Evolutionary conservation across 2,113 vertebrate species (phyloP), one percentile per base, ranked within the genome.

Genomic region (Chionodraco myersi): DNA sequence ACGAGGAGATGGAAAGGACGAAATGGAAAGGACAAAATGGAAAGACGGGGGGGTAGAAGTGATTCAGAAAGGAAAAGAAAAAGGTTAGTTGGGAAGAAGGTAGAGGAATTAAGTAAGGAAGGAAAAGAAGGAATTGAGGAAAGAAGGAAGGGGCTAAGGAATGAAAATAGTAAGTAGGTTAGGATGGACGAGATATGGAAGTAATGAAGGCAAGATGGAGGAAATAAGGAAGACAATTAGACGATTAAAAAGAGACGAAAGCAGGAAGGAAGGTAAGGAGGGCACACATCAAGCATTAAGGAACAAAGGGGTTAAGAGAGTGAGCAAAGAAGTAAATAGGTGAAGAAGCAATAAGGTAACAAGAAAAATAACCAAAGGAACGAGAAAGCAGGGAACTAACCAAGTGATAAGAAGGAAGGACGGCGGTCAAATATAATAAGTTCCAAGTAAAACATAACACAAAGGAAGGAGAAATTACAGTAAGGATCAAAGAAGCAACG

Each of bases 1-100:
- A 69, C 54, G 44, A 51, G 41, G 44, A n/a, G 45, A 86, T 8
- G 6, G 23, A 36, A 68, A 58, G 23, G 66, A 71, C 5, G 6
- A 3, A 63, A 71, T 26, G 45, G 41, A 34, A 65, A 66, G 16
- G 66, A 71, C 5, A 4, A 3, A 63, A 71, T 26, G 45, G 41
- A 34, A 65, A 66, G 16, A 30, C 26, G 3, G 26, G 13, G 44
- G 36, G 10, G 8, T 30, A 36, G 44, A n/a, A n/a, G n/a, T 14
- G 21, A 18, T 4, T 8, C 8, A 57, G 5, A 36, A 13, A 34
- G 5, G 16, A 56, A 41, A 30, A 18, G 30, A 34, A 16, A 8
- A 15, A 36, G 16, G 3, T 18, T 16, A 1, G 15, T 15, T 15
- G 14, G 9, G 41, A 18, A 15, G 58, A 53, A n/a, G 18, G 10